Base-by-base conservation (phyloP, 2,888 invertebrate species). In the Drosophila anomelani region DNA sequence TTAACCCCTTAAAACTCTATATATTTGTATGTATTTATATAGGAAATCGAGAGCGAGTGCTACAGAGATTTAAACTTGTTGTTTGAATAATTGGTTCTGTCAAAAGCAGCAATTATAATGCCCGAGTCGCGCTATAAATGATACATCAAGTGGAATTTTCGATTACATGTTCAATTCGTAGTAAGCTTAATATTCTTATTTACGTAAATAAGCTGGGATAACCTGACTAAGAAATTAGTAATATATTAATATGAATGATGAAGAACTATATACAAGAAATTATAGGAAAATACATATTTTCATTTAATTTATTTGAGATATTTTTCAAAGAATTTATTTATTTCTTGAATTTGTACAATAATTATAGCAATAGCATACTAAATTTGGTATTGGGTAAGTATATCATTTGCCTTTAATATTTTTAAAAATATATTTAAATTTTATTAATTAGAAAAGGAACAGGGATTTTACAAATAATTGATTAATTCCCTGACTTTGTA, bases 1-100 rank as follows among this genome's bases (percentile, higher is more conserved):
- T 43, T 64, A 20, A 51, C 43, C 64, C 63, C 34, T 41, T 46
- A 36, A 6, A 57, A 64, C 49, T 43, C 38, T 2, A 4, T 44
- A 47, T 29, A 9, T 13, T 3, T n/a, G n/a, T 20, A 36, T 64
- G 13, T 29, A 15, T 29, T 10, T 20, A 41, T 41, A 7, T 29
- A 34, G 34, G 26, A 5, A 23, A 59, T 36, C 8, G 26, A 64
- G 26, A 46, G 34, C n/a, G 36, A 41, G 56, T 43, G 26, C 15
- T 39, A 34, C 32, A 32, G 69, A 41, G 60, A 60, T 41, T 29
- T 38, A 26, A 41, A 43, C 12, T 56, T 39, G 47, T 53, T 61
- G 69, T 56, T 62, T 74, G 57, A 80, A 79, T 86, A 87, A 86
- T 86, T 87, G 81, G 66, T 70, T 75, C 81, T 89, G 89, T 87